Evolutionary conservation across 2,888 invertebrate genomes (phyloP).

Genomic region (Ochlodes sylvanus): DNA sequence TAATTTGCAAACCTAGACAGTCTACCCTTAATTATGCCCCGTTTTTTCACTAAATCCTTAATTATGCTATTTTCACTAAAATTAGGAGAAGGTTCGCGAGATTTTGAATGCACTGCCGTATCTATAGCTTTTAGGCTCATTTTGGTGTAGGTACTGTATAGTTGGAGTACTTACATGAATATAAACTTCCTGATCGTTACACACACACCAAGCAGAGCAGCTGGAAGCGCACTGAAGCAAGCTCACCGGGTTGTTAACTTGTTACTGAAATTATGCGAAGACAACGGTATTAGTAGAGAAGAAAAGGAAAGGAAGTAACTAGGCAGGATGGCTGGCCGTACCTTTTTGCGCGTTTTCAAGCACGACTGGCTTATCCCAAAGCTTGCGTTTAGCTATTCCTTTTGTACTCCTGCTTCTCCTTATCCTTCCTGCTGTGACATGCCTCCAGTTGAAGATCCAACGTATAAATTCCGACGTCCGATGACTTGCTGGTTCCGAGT

Average conservation of each 20-base stretch:
- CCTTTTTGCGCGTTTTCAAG: not conserved
- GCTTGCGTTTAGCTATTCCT: not conserved
- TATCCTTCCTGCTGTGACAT: not conserved
- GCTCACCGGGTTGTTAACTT: not conserved
- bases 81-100: not conserved
- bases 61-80: not conserved
- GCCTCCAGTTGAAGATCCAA: no score
- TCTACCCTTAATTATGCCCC: not conserved
- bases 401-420: not conserved
- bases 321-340: no score
- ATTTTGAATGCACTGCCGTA: not conserved
- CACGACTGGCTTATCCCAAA: not conserved
- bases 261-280: not conserved
- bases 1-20: slow-evolving; percentile 1
- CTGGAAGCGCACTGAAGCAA: not conserved
- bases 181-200: not conserved
- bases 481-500: no score
- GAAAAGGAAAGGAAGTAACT: no score
- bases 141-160: not conserved
- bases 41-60: not conserved
- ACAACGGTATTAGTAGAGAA: no score
- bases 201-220: not conserved
- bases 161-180: not conserved
- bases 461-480: no score
- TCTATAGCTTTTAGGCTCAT: not conserved